These are phyloP conservation scores for Leptodactylus fallax DNA, from an alignment of 2,797 vertebrate species.

Conservation along the genomic window DNA sequence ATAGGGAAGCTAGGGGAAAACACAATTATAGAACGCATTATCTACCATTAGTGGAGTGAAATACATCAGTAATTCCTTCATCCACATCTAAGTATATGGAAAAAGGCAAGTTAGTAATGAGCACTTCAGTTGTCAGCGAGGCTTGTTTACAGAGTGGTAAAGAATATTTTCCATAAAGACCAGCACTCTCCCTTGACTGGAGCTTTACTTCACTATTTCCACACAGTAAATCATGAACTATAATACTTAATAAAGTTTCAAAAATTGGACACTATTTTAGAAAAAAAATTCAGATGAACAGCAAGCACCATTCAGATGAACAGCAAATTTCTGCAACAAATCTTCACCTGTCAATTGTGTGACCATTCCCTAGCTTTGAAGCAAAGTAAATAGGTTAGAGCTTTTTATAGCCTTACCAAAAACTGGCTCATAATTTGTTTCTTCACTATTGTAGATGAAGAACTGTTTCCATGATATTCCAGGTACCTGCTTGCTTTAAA, in stretches of 20 bases:
- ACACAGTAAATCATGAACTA: neutral
- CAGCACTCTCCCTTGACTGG: neutral
- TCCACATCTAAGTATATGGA: slow-evolving; percentile 25
- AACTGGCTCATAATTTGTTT: no score
- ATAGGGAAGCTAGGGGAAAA: slow-evolving; percentile 3
- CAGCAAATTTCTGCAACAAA: no score
- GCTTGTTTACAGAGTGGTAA: neutral
- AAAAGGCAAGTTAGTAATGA: neutral
- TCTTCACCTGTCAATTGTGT: no score
- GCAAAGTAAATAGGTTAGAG: no score
- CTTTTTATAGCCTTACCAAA: no score
- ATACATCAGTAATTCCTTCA: slow-evolving; percentile 22
- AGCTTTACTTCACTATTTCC: neutral
- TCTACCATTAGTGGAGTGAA: slow-evolving; percentile 32
- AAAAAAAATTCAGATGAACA: no score
- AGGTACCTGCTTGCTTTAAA: no score
- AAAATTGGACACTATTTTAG: neutral
- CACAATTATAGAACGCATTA: slow-evolving; percentile 16
- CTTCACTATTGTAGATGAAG: no score
- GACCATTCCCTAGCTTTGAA: no score
- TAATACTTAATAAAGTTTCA: neutral
- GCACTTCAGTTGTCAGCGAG: neutral
- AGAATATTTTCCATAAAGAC: slow-evolving; percentile 7
- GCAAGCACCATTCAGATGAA: no score
- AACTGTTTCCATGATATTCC: no score